Base-by-base conservation (phyloP, 2,113 vertebrate species). In the Oncorhynchus keta region DNA sequence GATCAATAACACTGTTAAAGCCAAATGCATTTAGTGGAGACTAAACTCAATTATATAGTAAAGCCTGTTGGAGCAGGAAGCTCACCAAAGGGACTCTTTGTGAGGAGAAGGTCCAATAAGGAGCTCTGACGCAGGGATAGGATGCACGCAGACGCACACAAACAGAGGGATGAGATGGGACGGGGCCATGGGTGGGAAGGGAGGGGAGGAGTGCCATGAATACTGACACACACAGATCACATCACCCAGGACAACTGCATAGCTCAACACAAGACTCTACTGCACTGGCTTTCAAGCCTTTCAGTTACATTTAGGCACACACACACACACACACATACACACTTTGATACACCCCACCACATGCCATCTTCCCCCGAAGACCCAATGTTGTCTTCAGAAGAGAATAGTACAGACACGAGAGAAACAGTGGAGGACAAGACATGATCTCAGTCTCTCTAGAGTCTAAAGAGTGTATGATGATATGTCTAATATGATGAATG, bases 21-120 rank as follows among this genome's bases (percentile, higher is more conserved):
- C 71, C 85, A 85, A 88, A 90, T 87, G 88, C 88, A 90, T 91
- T 90, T 83, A 86, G 86, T 57, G 79, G 79, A 83, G 80, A 89
- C 82, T 75, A 39, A 39, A 39, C 35, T 39, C 35, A 39, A 39
- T 39, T 39, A 39, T 39, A 39, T 92, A 89, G 87, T 85, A 82
- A 77, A 35, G 84, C 86, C 86, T 88, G 87, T 92, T 91, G 87
- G 87, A 89, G 87, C 88, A 84, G 92, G 92, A 93, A 93, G 90
- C 88, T 88, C 92, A 90, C 92, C 91, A 92, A 94, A 94, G 88
- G 74, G 72, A 70, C 87, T 87, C 93, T 93, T 94, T 94, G 92
- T 93, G 88, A 81, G 74, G 80, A 85, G 84, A 88, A 79, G 85
- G 90, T 79, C 86, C 89, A 89, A 92, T 92, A 92, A 93, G 84